A percentile compares a stretch with the other conserved stretches of the same genome.
These are phyloP conservation scores for Coluber constrictor DNA, from an alignment of 2,797 vertebrate species.

Conservation along the genomic window DNA sequence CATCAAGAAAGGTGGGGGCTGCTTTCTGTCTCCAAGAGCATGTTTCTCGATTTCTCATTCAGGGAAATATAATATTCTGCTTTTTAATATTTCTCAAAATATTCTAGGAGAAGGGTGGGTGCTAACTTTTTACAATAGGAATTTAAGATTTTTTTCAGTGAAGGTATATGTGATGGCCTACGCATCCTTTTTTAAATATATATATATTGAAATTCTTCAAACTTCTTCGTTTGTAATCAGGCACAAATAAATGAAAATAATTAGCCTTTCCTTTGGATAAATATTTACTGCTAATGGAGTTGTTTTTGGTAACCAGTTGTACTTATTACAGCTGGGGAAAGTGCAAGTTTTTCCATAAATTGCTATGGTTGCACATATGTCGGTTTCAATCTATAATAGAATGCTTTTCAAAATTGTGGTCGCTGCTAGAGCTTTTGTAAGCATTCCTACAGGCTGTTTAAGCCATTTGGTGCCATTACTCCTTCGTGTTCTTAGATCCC, in stretches of 20 bases:
- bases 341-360: slow-evolving; percentile 13
- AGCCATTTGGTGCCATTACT: slow-evolving; percentile 61
- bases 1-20: too few species aligned
- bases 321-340: not conserved
- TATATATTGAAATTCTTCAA: not conserved
- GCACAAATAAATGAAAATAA: not conserved
- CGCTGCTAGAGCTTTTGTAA: slow-evolving; percentile 23
- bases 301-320: not conserved
- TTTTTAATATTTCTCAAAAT: too few species aligned
- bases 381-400: not conserved
- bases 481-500: slow-evolving; percentile 54
- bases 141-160: not conserved
- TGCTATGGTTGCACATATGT: slow-evolving; percentile 35
- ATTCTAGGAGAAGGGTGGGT: too few species aligned
- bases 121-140: too few species aligned
- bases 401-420: slow-evolving; percentile 33
- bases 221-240: not conserved
- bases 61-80: too few species aligned
- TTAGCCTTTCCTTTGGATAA: not conserved
- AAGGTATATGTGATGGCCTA: not conserved
- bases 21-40: too few species aligned
- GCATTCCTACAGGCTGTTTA: slow-evolving; percentile 30
- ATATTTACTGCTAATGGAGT: not conserved
- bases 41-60: too few species aligned
- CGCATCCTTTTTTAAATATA: not conserved